Evolutionary conservation across 2,113 vertebrate genomes (phyloP).

Genomic region (Camelus dromedarius): DNA sequence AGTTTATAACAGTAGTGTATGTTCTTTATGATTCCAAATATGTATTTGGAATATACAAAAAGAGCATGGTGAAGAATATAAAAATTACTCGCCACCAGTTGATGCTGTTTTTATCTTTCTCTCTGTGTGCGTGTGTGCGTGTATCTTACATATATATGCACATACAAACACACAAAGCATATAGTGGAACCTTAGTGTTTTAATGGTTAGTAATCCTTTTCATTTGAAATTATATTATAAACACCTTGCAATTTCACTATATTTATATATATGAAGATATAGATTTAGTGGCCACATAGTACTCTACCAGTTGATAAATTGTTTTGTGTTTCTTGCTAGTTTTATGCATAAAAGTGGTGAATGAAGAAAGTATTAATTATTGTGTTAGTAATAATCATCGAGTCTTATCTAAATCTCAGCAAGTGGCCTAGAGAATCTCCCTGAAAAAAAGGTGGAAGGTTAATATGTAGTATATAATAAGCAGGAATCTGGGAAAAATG

Average conservation of each 20-base stretch:
- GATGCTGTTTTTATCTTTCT: not conserved
- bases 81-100: not conserved
- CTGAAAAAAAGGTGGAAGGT: not conserved
- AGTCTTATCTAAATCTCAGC: not conserved
- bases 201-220: not conserved
- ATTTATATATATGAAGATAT: not conserved
- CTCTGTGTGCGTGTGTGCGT: not conserved
- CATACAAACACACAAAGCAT: not conserved
- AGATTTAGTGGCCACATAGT: not conserved
- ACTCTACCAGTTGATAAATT: not conserved
- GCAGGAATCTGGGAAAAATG: not conserved
- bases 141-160: not conserved
- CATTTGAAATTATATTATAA: constrained; percentile 20
- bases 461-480: not conserved
- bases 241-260: not conserved
- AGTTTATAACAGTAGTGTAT: not conserved
- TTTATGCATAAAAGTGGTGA: not conserved
- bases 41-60: not conserved
- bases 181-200: not conserved
- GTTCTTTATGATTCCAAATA: not conserved
- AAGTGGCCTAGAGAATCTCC: not conserved
- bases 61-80: not conserved
- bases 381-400: not conserved
- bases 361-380: not conserved
- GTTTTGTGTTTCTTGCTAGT: not conserved